Evolutionary conservation across 2,888 invertebrate genomes (phyloP).

Genomic region (Ganaspis brasiliensis): DNA sequence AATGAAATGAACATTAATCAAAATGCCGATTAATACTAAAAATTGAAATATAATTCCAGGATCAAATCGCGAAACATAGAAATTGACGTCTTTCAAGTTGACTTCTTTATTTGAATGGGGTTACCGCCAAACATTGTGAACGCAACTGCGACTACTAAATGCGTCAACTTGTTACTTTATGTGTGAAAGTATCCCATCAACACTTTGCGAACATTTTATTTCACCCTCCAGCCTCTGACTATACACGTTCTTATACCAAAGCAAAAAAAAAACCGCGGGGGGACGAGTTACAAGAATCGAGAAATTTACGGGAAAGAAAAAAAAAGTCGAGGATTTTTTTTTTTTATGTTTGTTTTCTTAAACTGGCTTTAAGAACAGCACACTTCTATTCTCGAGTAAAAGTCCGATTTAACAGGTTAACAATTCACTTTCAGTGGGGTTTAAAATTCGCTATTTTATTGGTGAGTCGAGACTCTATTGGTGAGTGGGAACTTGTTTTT

Average conservation of each 20-base stretch:
- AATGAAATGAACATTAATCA: no score
- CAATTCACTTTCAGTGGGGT: neutral
- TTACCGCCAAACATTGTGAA: constrained; percentile 45
- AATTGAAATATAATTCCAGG: no score
- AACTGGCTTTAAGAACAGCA: constrained; percentile 18
- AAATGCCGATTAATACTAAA: no score
- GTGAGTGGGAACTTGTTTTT: neutral
- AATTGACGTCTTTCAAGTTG: neutral
- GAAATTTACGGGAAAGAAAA: neutral
- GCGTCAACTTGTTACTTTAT: neutral
- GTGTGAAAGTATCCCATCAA: constrained; percentile 27
- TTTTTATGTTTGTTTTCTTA: neutral
- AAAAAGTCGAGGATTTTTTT: neutral
- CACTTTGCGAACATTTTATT: constrained; percentile 32
- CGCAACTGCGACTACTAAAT: neutral
- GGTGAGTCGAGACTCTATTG: no score
- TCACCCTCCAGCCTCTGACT: constrained; percentile 38
- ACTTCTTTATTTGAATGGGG: constrained; percentile 33
- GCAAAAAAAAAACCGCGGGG: constrained; percentile 48
- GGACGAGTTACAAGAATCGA: constrained; percentile 26
- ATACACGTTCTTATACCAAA: constrained; percentile 39
- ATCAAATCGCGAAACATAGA: neutral
- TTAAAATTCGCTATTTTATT: neutral
- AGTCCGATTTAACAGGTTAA: neutral
- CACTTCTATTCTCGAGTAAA: neutral